Conservation (phyloP, 2,888 invertebrate species). For the Corythucha ciliata region DNA sequence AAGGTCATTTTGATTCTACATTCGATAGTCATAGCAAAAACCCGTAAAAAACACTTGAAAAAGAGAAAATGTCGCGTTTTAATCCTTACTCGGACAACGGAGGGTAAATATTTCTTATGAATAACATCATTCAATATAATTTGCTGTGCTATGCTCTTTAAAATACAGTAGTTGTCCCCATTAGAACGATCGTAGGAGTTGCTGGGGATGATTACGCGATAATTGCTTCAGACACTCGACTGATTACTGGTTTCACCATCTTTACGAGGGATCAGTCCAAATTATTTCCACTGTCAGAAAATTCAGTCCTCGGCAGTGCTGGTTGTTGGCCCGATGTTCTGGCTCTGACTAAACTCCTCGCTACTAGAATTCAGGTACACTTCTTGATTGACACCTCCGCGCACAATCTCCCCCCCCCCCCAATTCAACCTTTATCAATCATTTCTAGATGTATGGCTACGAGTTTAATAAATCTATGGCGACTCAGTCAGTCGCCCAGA, state of each 20-base stretch:
- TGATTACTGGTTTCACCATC: slow-evolving; percentile 84
- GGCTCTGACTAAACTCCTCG: slow-evolving; percentile 73
- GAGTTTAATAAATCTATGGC: slow-evolving; percentile 89
- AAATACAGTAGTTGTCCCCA: not conserved
- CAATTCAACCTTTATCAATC: slow-evolving; percentile 19
- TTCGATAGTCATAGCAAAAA: too few relatives aligned
- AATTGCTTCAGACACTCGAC: slow-evolving; percentile 89
- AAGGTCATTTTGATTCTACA: too few relatives aligned
- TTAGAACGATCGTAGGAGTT: slow-evolving; percentile 86
- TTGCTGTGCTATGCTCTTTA: not conserved
- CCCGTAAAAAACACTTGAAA: too few relatives aligned
- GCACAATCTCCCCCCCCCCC: not conserved
- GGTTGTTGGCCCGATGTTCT: slow-evolving; percentile 98
- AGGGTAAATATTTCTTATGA: slow-evolving; percentile 48
- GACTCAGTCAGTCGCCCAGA: slow-evolving; percentile 86
- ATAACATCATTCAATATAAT: not conserved
- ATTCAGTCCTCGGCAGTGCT: slow-evolving; percentile 83
- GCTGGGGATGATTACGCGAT: slow-evolving; percentile 92
- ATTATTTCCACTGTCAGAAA: slow-evolving; percentile 67
- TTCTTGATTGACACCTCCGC: not conserved
- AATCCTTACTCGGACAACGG: slow-evolving; percentile 67
- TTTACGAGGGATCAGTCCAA: slow-evolving; percentile 83
- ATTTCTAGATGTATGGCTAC: slow-evolving; percentile 77
- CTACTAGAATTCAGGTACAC: slow-evolving; percentile 70
- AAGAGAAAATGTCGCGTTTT: slow-evolving; percentile 40